phyloP scores from a whole-genome alignment of 1,140 invertebrate species.

The Drosophila tristis region DNA sequence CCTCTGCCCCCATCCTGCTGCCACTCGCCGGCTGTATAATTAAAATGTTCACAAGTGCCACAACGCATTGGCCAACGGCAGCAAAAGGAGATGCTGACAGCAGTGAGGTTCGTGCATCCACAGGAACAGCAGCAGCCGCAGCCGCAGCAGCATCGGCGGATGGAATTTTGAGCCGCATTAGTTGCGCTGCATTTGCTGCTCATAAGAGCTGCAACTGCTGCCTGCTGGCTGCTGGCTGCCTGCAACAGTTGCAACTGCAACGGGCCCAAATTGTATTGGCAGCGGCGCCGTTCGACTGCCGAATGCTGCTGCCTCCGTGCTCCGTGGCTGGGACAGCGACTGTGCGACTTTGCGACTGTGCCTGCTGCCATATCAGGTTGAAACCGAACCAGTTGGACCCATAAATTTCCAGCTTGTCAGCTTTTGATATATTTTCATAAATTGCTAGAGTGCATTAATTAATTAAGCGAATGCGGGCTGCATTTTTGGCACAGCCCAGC shows the following conservation, averaged over 20 bases:
- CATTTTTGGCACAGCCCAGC: constrained; percentile 41
- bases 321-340: not conserved
- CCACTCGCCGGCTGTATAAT: constrained; percentile 56
- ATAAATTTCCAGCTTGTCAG: constrained; percentile 83
- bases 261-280: constrained; percentile 45
- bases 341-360: constrained; percentile 2
- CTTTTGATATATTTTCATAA: constrained; percentile 83
- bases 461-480: constrained; percentile 68
- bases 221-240: constrained; percentile 1
- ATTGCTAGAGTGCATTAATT: constrained; percentile 83
- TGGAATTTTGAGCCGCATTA: constrained; percentile 80
- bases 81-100: constrained; percentile 58
- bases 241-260: constrained; percentile 53
- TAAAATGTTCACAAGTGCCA: constrained; percentile 83
- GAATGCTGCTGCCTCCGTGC: constrained; percentile 11
- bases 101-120: constrained; percentile 2
- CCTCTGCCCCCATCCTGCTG: constrained; percentile 4
- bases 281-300: constrained; percentile 36
- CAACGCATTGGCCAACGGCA: constrained; percentile 60
- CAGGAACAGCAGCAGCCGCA: constrained; percentile 5
- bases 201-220: constrained; percentile 52
- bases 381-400: constrained; percentile 58
- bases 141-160: constrained; percentile 22
- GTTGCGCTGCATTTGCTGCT: constrained; percentile 82
- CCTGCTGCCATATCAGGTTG: constrained; percentile 59